A percentile compares a stretch with the other conserved stretches of the same genome.
Evolutionary conservation across 2,888 invertebrate genomes (phyloP).

Genomic region (Diabrotica balteata): DNA sequence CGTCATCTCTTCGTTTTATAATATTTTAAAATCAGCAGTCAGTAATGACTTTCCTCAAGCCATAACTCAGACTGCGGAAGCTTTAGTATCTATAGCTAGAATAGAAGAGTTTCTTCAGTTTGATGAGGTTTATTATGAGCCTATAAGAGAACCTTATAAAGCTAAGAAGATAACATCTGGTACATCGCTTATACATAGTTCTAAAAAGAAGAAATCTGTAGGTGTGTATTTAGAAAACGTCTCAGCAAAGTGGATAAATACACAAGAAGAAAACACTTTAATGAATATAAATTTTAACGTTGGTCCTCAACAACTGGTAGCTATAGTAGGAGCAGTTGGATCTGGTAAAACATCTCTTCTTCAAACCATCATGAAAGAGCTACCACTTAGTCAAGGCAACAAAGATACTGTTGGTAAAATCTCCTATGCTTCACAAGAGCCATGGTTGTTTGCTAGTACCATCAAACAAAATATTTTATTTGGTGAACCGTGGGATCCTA

Average conservation of each 20-base stretch:
- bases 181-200: conserved; percentile 50
- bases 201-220: conserved; percentile 34
- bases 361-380: conserved; percentile 75
- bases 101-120: conserved; percentile 65
- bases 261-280: conserved; percentile 42
- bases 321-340: conserved; percentile 72
- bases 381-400: conserved; percentile 68
- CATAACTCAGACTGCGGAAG: conserved; percentile 68
- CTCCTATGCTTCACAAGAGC: conserved; percentile 80
- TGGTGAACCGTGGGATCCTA: conserved; percentile 68
- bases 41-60: conserved; percentile 72
- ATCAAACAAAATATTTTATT: conserved; percentile 83
- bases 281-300: conserved; percentile 45
- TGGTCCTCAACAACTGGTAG: conserved; percentile 49
- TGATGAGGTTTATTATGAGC: conserved; percentile 54
- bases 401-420: conserved; percentile 69
- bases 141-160: conserved; percentile 34
- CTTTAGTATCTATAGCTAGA: conserved; percentile 68
- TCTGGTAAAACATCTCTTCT: conserved; percentile 74
- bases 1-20: conserved; percentile 87
- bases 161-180: conserved; percentile 48
- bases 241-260: conserved; percentile 45
- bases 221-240: conserved; percentile 44
- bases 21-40: conserved; percentile 75
- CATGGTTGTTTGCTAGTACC: conserved; percentile 78